Evolutionary conservation across 1,140 invertebrate species (phyloP).

Genomic region (Magallana ariakensis): DNA sequence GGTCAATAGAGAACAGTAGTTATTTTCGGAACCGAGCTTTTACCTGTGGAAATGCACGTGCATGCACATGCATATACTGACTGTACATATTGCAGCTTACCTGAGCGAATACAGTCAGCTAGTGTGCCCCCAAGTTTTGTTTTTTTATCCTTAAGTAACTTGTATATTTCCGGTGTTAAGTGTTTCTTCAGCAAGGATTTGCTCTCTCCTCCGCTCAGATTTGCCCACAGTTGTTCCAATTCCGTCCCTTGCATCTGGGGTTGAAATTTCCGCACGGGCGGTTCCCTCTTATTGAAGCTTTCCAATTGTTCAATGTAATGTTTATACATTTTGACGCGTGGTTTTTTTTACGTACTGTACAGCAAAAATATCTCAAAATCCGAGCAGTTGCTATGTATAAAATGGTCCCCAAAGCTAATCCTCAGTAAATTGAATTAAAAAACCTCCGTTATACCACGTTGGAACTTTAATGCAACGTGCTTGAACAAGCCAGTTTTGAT

Average conservation of each 20-base stretch:
- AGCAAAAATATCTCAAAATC: background rate
- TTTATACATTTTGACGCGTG: background rate
- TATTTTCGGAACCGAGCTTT: background rate
- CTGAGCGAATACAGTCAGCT: conserved; percentile 58
- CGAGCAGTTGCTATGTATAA: background rate
- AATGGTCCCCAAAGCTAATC: background rate
- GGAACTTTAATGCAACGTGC: background rate
- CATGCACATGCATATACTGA: background rate
- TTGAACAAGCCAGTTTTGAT: background rate
- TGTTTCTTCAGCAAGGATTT: conserved; percentile 59
- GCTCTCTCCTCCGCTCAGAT: conserved; percentile 23
- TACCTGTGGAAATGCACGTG: conserved; percentile 6
- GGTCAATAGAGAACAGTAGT: background rate
- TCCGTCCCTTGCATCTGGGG: background rate
- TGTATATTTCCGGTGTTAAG: conserved; percentile 53
- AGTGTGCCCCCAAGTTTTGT: conserved; percentile 58
- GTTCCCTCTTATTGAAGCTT: background rate
- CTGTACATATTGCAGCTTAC: conserved; percentile 38
- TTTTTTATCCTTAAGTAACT: conserved; percentile 57
- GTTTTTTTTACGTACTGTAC: background rate
- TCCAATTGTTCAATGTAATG: conserved; percentile 1
- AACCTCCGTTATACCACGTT: background rate
- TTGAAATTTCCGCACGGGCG: background rate
- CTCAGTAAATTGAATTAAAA: conserved; percentile 1
- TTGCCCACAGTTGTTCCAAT: conserved; percentile 51